Conservation (phyloP, 2,888 invertebrate species). For the Cancer borealis region DNA sequence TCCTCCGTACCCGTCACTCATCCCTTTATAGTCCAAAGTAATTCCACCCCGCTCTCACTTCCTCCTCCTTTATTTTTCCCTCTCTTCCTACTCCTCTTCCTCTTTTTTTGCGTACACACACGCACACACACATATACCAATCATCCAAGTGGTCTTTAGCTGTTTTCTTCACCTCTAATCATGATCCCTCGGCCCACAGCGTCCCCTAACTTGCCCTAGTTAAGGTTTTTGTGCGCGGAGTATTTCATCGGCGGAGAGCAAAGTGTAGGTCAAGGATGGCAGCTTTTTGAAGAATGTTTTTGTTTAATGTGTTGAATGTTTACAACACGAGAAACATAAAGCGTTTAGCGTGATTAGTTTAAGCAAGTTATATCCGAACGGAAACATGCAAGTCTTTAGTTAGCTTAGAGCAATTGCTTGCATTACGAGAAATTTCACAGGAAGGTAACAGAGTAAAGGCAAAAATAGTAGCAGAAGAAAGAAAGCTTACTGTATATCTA, state of each 20-base stretch:
- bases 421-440: background rate
- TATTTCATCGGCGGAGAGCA: background rate
- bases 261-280: background rate
- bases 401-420: background rate
- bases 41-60: too few relatives aligned
- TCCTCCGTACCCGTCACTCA: background rate
- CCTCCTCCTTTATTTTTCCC: too few relatives aligned
- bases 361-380: background rate
- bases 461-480: background rate
- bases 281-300: background rate
- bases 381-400: conserved; percentile 16
- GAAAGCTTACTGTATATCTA: background rate
- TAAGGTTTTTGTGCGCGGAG: background rate
- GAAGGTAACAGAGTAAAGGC: background rate
- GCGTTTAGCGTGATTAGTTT: background rate
- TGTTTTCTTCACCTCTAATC: background rate
- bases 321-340: background rate
- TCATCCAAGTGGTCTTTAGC: background rate
- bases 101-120: background rate
- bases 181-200: background rate
- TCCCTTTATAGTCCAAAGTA: too few relatives aligned
- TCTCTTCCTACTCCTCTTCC: background rate
- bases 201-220: background rate
- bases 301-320: background rate
- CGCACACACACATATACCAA: conserved; percentile 8